Conservation (phyloP, 2,113 vertebrate genomes). For the Gnathonemus echidnorhynchus region DNA sequence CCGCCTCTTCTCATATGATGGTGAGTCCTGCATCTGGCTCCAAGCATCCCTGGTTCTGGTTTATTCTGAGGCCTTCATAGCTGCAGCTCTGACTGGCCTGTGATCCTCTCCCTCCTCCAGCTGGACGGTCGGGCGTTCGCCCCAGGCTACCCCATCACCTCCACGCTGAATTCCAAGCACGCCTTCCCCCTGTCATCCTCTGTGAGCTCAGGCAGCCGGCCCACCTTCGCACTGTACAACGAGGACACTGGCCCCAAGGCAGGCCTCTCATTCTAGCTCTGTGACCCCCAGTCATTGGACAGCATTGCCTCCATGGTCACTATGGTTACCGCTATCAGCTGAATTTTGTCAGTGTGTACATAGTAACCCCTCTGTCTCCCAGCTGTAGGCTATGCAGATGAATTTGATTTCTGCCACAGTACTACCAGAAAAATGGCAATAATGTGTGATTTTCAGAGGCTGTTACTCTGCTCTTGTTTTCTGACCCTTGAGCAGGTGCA, state of each 20-base stretch:
- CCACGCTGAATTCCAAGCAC: slow-evolving; percentile 59
- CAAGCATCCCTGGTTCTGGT: background rate
- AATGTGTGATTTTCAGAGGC: background rate
- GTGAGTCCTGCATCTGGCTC: slow-evolving; percentile 39
- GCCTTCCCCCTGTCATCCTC: slow-evolving; percentile 40
- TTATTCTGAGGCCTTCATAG: background rate
- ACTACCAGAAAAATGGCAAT: background rate
- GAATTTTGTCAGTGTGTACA: background rate
- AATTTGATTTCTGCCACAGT: background rate
- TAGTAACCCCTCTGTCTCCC: background rate
- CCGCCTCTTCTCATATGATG: slow-evolving; percentile 54
- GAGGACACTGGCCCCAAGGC: slow-evolving; percentile 59
- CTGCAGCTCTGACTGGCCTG: background rate
- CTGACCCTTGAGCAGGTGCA: slow-evolving; percentile 58
- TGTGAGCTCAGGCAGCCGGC: slow-evolving; percentile 33
- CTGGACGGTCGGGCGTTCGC: slow-evolving; percentile 52
- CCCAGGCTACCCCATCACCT: slow-evolving; percentile 59
- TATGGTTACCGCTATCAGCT: background rate
- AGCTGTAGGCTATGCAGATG: background rate
- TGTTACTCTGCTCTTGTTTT: background rate
- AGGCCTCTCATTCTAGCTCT: slow-evolving; percentile 17
- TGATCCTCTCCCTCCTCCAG: slow-evolving; percentile 36
- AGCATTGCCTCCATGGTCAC: background rate
- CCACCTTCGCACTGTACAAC: slow-evolving; percentile 30
- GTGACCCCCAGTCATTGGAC: background rate